phyloP scores from a whole-genome alignment of 2,888 invertebrate species.

The Pollenia amentaria region DNA sequence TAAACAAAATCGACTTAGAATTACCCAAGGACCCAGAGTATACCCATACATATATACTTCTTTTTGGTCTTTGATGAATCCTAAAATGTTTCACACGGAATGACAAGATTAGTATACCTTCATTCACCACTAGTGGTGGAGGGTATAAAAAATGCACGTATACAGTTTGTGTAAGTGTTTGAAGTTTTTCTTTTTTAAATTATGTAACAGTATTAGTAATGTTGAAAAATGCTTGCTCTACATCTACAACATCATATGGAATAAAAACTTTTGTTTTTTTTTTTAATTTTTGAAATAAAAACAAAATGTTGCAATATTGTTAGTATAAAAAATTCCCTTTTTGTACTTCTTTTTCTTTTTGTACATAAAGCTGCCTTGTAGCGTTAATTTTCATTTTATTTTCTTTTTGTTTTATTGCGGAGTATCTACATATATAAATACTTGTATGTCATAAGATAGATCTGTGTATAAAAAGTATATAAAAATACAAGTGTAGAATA shows the following conservation, averaged over 20 bases:
- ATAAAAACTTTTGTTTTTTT: constrained; percentile 9
- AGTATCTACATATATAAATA: not conserved
- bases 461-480: not conserved
- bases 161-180: not conserved
- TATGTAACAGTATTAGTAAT: not conserved
- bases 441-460: not conserved
- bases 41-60: no score
- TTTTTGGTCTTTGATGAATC: no score
- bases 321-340: constrained; percentile 27
- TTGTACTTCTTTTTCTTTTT: not conserved
- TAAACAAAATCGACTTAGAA: no score
- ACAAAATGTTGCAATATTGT: constrained; percentile 22
- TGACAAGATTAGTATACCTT: no score
- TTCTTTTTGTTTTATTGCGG: constrained; percentile 20
- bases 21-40: no score
- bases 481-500: no score
- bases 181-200: not conserved
- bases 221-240: not conserved
- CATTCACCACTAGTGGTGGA: no score
- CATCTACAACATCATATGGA: constrained; percentile 7
- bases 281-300: constrained; percentile 17
- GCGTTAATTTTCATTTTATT: constrained; percentile 33
- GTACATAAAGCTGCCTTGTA: constrained; percentile 33
- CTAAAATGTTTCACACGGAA: no score
- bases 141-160: not conserved